Evolutionary conservation across 1,140 invertebrate genomes (phyloP).

Genomic region (Cepaea nemoralis): DNA sequence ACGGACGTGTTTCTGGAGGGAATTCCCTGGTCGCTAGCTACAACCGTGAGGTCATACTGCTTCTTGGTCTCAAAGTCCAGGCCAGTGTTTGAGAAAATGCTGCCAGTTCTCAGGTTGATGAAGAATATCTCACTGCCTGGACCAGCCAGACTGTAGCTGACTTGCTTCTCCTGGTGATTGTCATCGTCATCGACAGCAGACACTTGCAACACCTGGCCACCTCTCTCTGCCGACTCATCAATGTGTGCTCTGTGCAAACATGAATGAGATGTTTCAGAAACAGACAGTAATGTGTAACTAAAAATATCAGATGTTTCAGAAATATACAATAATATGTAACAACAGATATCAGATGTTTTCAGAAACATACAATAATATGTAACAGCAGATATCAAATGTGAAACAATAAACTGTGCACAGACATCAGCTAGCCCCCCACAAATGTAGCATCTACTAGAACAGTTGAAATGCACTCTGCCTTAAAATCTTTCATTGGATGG

Average conservation of each 20-base stretch:
- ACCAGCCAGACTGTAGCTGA: constrained; percentile 83
- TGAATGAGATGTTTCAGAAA: no score
- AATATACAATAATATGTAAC: no score
- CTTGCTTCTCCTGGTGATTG: constrained; percentile 75
- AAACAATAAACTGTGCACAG: no score
- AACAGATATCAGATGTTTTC: no score
- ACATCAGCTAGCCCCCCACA: no score
- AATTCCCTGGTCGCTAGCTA: constrained; percentile 70
- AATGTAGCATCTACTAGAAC: no score
- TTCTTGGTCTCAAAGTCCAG: constrained; percentile 85
- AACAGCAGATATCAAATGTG: no score
- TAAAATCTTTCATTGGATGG: no score
- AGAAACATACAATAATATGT: no score
- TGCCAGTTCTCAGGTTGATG: constrained; percentile 80
- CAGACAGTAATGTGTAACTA: no score
- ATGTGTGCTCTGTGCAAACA: constrained; percentile 49
- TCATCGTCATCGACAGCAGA: constrained; percentile 71
- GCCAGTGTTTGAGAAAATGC: constrained; percentile 81
- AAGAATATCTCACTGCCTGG: constrained; percentile 85
- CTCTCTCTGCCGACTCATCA: constrained; percentile 81
- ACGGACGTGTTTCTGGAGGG: constrained; percentile 75
- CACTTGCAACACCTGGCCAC: constrained; percentile 72
- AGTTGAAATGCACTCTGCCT: no score
- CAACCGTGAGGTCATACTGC: constrained; percentile 78
- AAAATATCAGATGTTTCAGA: no score